Evolutionary conservation across 2,797 vertebrate genomes (phyloP).

Genomic region (Enteromius thamalakanensis): DNA sequence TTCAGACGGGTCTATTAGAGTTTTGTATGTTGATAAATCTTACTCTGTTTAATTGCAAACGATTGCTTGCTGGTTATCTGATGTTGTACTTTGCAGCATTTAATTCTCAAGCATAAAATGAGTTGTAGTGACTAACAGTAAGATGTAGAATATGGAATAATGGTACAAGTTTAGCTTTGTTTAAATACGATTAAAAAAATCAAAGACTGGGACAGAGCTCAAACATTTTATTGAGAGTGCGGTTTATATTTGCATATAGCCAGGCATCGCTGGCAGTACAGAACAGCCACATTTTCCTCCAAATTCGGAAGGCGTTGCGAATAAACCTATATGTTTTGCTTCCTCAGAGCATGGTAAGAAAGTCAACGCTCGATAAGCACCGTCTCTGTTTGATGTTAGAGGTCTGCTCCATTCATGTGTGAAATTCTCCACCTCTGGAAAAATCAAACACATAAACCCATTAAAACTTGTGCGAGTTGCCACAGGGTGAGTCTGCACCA

Average conservation of each 20-base stretch:
- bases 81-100: conserved; percentile 60
- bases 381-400: conserved; percentile 64
- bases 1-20: conserved; percentile 22
- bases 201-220: background rate
- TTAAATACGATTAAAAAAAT: background rate
- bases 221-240: background rate
- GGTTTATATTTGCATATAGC: conserved; percentile 2
- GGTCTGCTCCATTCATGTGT: conserved; percentile 47
- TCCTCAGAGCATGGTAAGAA: conserved; percentile 43
- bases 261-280: background rate
- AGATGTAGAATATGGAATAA: background rate
- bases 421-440: conserved; percentile 59
- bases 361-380: conserved; percentile 54
- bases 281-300: conserved; percentile 16
- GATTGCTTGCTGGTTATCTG: conserved; percentile 53
- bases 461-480: conserved; percentile 44
- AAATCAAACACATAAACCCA: conserved; percentile 53
- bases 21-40: conserved; percentile 53
- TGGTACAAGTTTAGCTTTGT: background rate
- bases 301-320: conserved; percentile 22
- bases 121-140: background rate
- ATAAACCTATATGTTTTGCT: conserved; percentile 45
- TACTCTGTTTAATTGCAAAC: conserved; percentile 62
- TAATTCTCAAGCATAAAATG: conserved; percentile 51
- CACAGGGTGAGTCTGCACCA: conserved; percentile 4